Conservation (phyloP, 2,113 vertebrate genomes). For the Cyanistes caeruleus region DNA sequence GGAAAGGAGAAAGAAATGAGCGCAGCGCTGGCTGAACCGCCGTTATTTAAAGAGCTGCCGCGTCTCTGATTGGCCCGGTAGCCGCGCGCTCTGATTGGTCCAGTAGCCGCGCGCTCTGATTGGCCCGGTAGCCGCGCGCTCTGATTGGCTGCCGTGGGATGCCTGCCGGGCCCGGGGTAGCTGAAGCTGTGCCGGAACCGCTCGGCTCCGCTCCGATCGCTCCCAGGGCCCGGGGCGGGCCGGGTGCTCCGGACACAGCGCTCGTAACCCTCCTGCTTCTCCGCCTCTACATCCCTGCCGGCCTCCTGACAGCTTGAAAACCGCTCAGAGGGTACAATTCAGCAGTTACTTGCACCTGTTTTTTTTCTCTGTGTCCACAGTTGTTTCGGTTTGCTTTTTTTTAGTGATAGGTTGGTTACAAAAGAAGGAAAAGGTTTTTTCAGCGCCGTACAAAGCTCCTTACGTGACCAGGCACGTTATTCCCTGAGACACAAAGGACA, state of each 20-base stretch:
- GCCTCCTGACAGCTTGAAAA: background rate
- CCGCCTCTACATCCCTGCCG: fast-evolving
- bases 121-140: fast-evolving
- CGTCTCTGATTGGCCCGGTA: background rate
- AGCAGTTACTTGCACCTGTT: fast-evolving
- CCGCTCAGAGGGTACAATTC: fast-evolving
- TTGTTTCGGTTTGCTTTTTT: background rate
- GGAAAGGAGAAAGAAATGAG: fast-evolving
- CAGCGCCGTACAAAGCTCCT: fast-evolving
- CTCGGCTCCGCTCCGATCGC: fast-evolving
- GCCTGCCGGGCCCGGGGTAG: fast-evolving
- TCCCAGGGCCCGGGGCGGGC: fast-evolving
- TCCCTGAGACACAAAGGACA: fast-evolving
- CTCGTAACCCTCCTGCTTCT: fast-evolving
- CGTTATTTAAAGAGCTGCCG: background rate
- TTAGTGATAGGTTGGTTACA: background rate
- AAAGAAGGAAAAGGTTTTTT: background rate
- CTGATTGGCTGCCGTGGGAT: background rate
- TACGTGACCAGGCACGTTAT: fast-evolving
- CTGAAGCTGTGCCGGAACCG: fast-evolving
- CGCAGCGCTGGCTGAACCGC: fast-evolving
- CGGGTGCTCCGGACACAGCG: fast-evolving
- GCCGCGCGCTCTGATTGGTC: too few species aligned
- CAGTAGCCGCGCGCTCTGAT: background rate
- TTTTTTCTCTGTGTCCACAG: too few species aligned